A percentile compares a stretch with the other conserved stretches of the same genome.
phyloP scores from a whole-genome alignment of 2,797 vertebrate species.

The Nannoperca obscura region DNA sequence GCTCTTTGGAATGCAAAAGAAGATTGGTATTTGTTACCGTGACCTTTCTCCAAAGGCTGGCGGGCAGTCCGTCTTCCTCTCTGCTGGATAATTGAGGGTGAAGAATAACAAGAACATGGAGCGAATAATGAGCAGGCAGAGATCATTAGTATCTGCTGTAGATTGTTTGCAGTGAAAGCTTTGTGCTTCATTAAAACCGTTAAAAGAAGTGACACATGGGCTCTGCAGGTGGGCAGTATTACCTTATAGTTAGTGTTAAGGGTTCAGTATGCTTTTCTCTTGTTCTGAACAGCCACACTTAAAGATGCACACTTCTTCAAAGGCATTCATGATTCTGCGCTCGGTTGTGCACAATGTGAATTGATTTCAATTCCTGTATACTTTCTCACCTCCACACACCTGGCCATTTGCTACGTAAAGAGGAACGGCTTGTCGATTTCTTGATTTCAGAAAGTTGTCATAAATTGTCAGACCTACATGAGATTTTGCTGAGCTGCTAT shows the following conservation, averaged over 20 bases:
- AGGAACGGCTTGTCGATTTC: background rate
- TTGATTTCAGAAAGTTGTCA: background rate
- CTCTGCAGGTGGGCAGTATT: conserved; percentile 10
- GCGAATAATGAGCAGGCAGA: conserved; percentile 51
- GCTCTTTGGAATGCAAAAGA: conserved; percentile 59
- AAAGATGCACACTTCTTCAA: background rate
- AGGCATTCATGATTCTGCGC: background rate
- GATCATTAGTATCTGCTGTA: conserved; percentile 20
- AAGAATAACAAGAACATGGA: conserved; percentile 45
- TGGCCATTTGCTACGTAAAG: background rate
- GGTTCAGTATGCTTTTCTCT: background rate
- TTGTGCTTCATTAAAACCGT: background rate
- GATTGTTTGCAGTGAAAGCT: conserved; percentile 31
- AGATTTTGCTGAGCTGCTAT: background rate
- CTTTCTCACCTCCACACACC: background rate
- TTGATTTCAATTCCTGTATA: background rate
- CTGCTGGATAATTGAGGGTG: conserved; percentile 51
- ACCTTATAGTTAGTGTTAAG: background rate
- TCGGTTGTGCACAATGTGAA: background rate
- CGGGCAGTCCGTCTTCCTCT: conserved; percentile 49
- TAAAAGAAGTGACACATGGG: background rate
- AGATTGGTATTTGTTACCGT: conserved; percentile 25
- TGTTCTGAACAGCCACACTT: background rate
- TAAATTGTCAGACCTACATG: background rate
- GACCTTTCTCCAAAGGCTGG: conserved; percentile 43